Evolutionary conservation across 1,140 invertebrate genomes (phyloP).

Genomic region (Drosophila tristis): DNA sequence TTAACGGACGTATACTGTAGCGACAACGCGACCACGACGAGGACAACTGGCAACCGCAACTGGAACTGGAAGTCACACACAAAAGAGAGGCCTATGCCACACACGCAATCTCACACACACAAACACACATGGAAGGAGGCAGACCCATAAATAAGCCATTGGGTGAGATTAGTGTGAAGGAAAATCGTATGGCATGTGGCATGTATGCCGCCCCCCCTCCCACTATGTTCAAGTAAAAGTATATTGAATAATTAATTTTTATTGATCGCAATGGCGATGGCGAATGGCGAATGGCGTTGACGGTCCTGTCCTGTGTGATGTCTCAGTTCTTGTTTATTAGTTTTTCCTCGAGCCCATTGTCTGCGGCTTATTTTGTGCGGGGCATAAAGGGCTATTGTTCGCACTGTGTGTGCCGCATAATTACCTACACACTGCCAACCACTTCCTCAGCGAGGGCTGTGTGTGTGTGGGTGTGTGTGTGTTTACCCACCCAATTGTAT

Average conservation of each 20-base stretch:
- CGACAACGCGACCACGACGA: constrained; percentile 49
- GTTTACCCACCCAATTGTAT: constrained; percentile 59
- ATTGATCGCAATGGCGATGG: constrained; percentile 68
- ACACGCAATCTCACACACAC: not conserved
- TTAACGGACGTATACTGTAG: constrained; percentile 70
- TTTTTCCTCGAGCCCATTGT: constrained; percentile 59
- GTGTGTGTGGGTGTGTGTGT: constrained; percentile 29
- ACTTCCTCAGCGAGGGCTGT: constrained; percentile 5
- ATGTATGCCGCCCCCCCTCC: constrained; percentile 2
- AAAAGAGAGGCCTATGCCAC: constrained; percentile 20
- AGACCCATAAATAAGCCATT: constrained; percentile 62
- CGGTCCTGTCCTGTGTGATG: not conserved
- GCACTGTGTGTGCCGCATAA: constrained; percentile 54
- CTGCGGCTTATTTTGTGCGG: constrained; percentile 42
- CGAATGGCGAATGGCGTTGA: constrained; percentile 1
- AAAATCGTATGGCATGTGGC: constrained; percentile 62
- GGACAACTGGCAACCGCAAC: constrained; percentile 37
- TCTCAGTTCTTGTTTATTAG: constrained; percentile 68
- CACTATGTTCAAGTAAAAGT: constrained; percentile 33
- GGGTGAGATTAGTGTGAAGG: constrained; percentile 54
- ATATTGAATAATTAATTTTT: constrained; percentile 81
- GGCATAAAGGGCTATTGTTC: constrained; percentile 68
- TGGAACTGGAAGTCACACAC: constrained; percentile 39
- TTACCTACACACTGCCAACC: constrained; percentile 36
- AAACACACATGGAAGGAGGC: not conserved